Conservation (phyloP, 1,140 invertebrate species). For the Bombus vancouverensis region DNA sequence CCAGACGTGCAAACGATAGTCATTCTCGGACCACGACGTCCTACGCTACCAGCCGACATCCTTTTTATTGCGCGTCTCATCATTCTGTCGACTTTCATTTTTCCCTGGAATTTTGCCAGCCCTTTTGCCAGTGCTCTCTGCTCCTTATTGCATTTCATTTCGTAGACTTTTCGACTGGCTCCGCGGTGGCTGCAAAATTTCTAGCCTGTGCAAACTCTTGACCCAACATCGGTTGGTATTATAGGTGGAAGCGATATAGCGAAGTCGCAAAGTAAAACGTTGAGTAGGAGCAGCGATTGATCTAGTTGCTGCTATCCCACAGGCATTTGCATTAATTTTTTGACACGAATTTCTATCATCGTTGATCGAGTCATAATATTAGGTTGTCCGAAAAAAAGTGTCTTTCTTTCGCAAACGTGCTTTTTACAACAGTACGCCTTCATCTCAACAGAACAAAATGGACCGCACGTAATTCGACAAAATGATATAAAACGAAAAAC, state of each 20-base stretch:
- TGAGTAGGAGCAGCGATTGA: not conserved
- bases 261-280: not conserved
- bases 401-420: too few species aligned
- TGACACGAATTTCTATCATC: not conserved
- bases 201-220: constrained; percentile 1
- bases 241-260: not conserved
- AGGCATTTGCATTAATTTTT: not conserved
- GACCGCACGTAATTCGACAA: too few species aligned
- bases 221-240: not conserved
- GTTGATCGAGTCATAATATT: not conserved
- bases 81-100: constrained; percentile 32
- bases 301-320: not conserved
- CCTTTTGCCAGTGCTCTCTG: not conserved
- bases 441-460: too few species aligned
- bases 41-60: not conserved
- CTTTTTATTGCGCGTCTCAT: constrained; percentile 14
- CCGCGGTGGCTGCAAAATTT: constrained; percentile 5
- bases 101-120: constrained; percentile 34
- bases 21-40: not conserved
- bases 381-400: too few species aligned
- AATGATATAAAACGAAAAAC: too few species aligned
- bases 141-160: constrained; percentile 32
- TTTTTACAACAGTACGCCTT: too few species aligned
- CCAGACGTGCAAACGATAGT: not conserved
- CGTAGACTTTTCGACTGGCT: constrained; percentile 5